A percentile compares a stretch with the other conserved stretches of the same genome.
phyloP scores from a whole-genome alignment of 2,113 vertebrate genomes.

The Callochromis pleurospilus region DNA sequence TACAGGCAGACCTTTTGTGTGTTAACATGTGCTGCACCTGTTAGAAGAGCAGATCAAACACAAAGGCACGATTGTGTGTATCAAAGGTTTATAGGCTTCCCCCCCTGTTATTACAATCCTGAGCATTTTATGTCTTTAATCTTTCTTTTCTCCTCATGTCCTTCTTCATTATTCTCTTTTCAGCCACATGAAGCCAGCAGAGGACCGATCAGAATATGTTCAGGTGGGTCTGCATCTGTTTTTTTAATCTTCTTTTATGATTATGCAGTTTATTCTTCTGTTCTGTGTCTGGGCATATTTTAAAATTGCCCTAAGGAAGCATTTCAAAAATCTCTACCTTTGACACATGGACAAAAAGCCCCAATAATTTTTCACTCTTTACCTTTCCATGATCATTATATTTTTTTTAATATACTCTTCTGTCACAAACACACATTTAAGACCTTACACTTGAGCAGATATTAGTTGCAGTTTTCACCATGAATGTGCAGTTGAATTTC shows the following conservation, averaged over 20 bases:
- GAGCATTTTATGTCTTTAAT: background rate
- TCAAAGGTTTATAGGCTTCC: background rate
- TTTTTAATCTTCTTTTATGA: background rate
- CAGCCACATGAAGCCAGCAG: conserved; percentile 29
- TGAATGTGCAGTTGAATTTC: background rate
- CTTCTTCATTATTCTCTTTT: background rate
- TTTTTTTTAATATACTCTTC: fast-evolving
- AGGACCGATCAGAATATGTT: background rate
- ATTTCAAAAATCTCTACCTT: background rate
- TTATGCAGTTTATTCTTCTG: background rate
- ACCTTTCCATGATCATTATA: background rate
- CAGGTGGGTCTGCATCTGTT: conserved; percentile 25
- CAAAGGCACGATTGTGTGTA: background rate
- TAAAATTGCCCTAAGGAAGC: background rate
- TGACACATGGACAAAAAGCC: background rate
- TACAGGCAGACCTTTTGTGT: background rate
- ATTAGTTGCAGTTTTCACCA: background rate
- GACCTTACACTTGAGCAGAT: background rate
- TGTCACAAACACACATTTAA: background rate
- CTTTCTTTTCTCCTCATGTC: background rate
- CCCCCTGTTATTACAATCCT: background rate
- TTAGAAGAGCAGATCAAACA: conserved; percentile 31
- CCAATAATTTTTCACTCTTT: background rate
- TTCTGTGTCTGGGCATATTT: background rate
- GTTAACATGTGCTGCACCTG: background rate